Evolutionary conservation across 1,140 invertebrate species (phyloP), one percentile per base, ranked within the genome.

Genomic region (Drosophila mayri): DNA sequence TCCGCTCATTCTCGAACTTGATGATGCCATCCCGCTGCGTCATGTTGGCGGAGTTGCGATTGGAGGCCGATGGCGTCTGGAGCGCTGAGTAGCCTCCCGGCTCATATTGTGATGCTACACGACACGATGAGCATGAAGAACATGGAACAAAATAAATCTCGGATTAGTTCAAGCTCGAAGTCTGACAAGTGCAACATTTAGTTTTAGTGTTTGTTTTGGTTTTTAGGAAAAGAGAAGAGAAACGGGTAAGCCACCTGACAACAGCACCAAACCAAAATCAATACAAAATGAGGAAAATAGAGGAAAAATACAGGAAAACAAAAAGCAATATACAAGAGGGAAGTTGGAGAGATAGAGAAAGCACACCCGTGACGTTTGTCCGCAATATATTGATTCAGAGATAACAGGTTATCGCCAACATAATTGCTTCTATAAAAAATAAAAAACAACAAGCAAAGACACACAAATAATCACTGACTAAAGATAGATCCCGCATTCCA

Each of bases 1-100:
- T 99, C 63, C 98, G 96, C 84, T 97, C 97, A 93, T 97, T 97
- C 95, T 99, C 98, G 93, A 99, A 99, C 93, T 99, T 98, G 81
- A 97, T 95, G 63, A 97, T 96, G 93, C 98, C 97, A 93, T 98
- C 97, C 61, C 97, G 94, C 93, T 97, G 97, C 93, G 96, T 97
- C 96, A 97, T 97, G 94, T 95, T 96, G 93, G 93, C 94, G 91
- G 83, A 81, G 78, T 87, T 84, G 84, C 95, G 94, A 91, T 94
- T 94, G 49, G 85, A 90, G 16, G 81, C 67, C 50, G 72, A 94
- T 93, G 90, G 37, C 93, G 93, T 92, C 77, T 93, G 93, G 79
- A 92, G 93, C 82, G 93, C 85, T 83, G 94, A 93, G 93, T 95
- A 95, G 72, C 94, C 95, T 88, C 95, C 95, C 83, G 95, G 95